These are phyloP conservation scores for Physella acuta DNA, from an alignment of 1,140 invertebrate species.

Conservation along the genomic window DNA sequence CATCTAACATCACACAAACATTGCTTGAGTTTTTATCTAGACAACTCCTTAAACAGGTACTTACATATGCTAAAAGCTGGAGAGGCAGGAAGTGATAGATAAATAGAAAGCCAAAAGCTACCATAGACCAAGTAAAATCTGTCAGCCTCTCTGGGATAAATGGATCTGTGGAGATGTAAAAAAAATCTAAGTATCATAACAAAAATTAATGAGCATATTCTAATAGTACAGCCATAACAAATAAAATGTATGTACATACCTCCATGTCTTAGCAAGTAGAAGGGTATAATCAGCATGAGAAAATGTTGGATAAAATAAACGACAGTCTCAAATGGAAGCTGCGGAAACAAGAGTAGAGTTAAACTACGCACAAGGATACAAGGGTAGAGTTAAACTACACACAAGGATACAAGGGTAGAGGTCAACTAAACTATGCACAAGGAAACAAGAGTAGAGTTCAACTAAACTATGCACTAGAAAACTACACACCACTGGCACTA, in stretches of 20 bases:
- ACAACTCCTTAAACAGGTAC: too few species aligned
- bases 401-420: too few species aligned
- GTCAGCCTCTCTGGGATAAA: slow-evolving; percentile 79
- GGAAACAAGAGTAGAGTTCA: too few species aligned
- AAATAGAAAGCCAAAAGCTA: slow-evolving; percentile 79
- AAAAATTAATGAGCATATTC: not conserved
- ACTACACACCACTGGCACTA: too few species aligned
- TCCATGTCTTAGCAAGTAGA: slow-evolving; percentile 82
- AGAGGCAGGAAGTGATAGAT: slow-evolving; percentile 85
- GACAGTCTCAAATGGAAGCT: slow-evolving; percentile 86
- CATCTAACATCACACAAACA: too few species aligned
- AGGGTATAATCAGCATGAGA: slow-evolving; percentile 88
- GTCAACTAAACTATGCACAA: too few species aligned
- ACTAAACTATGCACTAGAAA: too few species aligned
- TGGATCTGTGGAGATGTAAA: slow-evolving; percentile 67
- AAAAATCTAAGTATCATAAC: too few species aligned
- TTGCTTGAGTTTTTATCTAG: too few species aligned
- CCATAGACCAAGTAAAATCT: slow-evolving; percentile 82
- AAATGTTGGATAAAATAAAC: slow-evolving; percentile 92
- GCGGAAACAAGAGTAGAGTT: too few species aligned
- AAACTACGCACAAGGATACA: too few species aligned
- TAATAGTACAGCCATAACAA: not conserved
- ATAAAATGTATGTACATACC: slow-evolving; percentile 65
- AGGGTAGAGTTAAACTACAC: too few species aligned
- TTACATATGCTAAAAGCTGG: slow-evolving; percentile 81